Evolutionary conservation across 2,888 invertebrate species (phyloP).

Genomic region (Cryptophagus acutangulus): DNA sequence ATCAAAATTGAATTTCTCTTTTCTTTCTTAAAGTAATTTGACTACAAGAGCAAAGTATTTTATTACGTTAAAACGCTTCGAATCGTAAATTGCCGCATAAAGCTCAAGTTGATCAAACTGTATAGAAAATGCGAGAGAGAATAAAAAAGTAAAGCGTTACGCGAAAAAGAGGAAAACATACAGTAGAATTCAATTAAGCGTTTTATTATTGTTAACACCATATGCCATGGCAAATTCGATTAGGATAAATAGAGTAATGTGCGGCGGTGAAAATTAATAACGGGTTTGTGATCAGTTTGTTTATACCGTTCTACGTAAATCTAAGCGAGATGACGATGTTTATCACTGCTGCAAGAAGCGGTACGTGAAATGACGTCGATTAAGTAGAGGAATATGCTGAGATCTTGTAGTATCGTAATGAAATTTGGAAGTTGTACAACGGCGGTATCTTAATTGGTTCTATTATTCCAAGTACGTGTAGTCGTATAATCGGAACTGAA

Average conservation of each 20-base stretch:
- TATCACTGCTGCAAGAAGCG: constrained; percentile 18
- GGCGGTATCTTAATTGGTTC: constrained; percentile 31
- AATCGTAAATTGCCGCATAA: constrained; percentile 25
- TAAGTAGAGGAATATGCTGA: constrained; percentile 24
- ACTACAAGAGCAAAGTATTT: constrained; percentile 30
- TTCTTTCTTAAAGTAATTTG: constrained; percentile 29
- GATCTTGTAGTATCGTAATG: constrained; percentile 26
- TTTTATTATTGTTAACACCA: no score
- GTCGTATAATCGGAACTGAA: constrained; percentile 21
- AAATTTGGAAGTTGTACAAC: constrained; percentile 30
- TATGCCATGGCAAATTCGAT: no score
- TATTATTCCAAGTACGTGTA: constrained; percentile 25
- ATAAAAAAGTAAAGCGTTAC: not conserved
- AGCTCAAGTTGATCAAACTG: constrained; percentile 24
- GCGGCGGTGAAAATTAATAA: constrained; percentile 20
- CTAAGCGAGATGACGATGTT: constrained; percentile 19
- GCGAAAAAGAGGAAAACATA: no score
- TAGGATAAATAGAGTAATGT: no score
- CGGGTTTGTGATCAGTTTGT: constrained; percentile 19
- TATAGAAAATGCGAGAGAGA: not conserved
- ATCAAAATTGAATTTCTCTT: constrained; percentile 29
- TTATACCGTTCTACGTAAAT: constrained; percentile 18
- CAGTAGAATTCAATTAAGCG: no score
- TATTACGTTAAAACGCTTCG: constrained; percentile 27
- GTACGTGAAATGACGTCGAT: constrained; percentile 24